A percentile compares a stretch with the other conserved stretches of the same genome.
Conservation (phyloP, 2,797 vertebrate genomes). For the Hemitrygon akajei region DNA sequence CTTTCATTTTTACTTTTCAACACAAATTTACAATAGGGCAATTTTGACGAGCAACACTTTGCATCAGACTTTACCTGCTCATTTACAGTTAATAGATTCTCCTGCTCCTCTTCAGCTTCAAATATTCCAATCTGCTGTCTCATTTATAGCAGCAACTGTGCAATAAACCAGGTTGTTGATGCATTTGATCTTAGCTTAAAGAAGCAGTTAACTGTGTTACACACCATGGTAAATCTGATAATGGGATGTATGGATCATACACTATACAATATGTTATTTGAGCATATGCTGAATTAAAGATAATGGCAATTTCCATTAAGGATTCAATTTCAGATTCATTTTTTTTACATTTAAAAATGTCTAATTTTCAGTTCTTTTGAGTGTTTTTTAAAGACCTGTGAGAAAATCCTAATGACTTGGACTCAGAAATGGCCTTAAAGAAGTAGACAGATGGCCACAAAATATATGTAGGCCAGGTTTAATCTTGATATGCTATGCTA, state of each 20-base stretch:
- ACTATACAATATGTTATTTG: background rate
- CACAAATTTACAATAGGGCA: background rate
- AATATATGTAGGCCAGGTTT: constrained; percentile 4
- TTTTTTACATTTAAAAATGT: background rate
- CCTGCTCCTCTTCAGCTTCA: background rate
- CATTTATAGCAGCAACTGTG: constrained; percentile 31
- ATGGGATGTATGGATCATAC: constrained; percentile 9
- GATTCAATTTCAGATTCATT: constrained; percentile 11
- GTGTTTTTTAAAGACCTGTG: background rate
- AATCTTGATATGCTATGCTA: background rate
- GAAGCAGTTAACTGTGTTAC: constrained; percentile 12
- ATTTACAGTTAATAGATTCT: constrained; percentile 18
- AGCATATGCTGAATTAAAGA: constrained; percentile 23
- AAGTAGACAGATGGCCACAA: background rate
- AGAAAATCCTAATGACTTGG: background rate
- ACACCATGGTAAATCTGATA: constrained; percentile 31
- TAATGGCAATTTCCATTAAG: constrained; percentile 12
- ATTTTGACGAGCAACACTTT: constrained; percentile 23
- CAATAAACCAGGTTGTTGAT: constrained; percentile 32
- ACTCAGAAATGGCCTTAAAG: background rate
- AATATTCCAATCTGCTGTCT: constrained; percentile 30
- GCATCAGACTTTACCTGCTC: constrained; percentile 9
- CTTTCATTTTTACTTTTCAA: constrained; percentile 1
- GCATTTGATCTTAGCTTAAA: constrained; percentile 22
- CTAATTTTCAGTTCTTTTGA: background rate